Base-by-base conservation (phyloP, 2,888 invertebrate genomes). In the Drosophila kanekoi region DNA sequence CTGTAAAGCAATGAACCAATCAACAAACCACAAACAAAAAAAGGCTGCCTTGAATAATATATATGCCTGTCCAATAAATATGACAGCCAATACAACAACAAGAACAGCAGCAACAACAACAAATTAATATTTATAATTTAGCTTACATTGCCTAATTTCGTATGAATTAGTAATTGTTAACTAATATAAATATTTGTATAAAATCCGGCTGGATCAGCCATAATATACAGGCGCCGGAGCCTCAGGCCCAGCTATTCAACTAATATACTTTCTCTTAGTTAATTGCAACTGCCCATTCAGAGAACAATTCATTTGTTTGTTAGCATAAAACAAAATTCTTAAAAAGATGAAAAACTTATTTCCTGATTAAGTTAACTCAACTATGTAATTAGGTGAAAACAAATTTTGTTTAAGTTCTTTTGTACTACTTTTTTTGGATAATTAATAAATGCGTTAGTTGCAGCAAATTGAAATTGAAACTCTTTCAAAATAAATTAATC, bases 371-470 rank as follows among this genome's bases (percentile, higher is more conserved):
- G 32, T 23, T 23, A 40, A 57, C 37, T 41, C 43, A 60, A 48
- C 43, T 54, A 49, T 72, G 13, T 60, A 68, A 56, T 64, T 61
- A 52, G 49, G 69, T 44, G 32, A 41, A 60, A 48, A 44, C n/a
- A 45, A 70, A 66, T 63, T 51, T 59, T 62, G 58, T 66, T 66
- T 74, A 85, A 77, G 73, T 69, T 73, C 28, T 87, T 87, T 83
- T 83, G 70, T 83, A 87, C 82, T 64, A 62, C 63, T 58, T 33
- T 49, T 43, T 70, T 82, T 79, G 76, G 35, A 83, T 75, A 81
- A 78, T 69, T 44, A 85, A 87, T 87, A 83, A 83, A 82, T 60
- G 45, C 65, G 66, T 71, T 81, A 77, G 59, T 77, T 76, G 54
- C 77, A 68, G 72, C 67, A 66, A 78, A 71, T 41, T 73, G 51